Evolutionary conservation across 92 coral and sea anemone genomes (phyloP).

Genomic region (Umimayanthus chanpuru): DNA sequence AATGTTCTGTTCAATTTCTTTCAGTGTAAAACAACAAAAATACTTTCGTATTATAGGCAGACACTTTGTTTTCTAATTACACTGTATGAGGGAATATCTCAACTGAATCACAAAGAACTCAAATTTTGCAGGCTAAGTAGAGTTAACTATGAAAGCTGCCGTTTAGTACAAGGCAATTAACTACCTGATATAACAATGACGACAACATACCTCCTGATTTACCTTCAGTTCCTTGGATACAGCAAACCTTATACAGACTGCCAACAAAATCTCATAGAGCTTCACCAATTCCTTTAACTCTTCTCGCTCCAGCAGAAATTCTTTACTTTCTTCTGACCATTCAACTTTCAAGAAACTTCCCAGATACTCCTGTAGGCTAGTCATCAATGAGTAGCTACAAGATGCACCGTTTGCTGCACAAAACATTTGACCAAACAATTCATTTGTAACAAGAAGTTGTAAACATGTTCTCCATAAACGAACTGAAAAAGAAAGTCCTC

Average conservation of each 20-base stretch:
- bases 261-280: slow-evolving; percentile 73
- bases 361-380: slow-evolving; percentile 49
- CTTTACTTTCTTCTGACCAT: neutral
- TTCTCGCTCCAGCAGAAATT: neutral
- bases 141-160: no score
- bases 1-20: neutral
- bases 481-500: slow-evolving; percentile 64
- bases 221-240: slow-evolving; percentile 60
- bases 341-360: slow-evolving; percentile 4
- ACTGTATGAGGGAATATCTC: neutral
- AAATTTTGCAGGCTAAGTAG: neutral
- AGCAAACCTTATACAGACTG: slow-evolving; percentile 79
- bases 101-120: neutral
- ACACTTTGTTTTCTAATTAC: neutral
- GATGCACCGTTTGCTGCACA: slow-evolving; percentile 58
- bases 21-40: no score
- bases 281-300: slow-evolving; percentile 54
- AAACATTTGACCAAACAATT: slow-evolving; percentile 75
- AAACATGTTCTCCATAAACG: slow-evolving; percentile 91
- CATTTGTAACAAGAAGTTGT: slow-evolving; percentile 72
- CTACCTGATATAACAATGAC: neutral
- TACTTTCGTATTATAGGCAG: no score
- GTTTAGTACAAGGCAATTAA: no score
- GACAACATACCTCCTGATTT: slow-evolving; percentile 56
- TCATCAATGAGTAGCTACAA: slow-evolving; percentile 58